Evolutionary conservation across 2,797 vertebrate genomes (phyloP), one percentile per base, ranked within the genome.

Genomic region (Harpagifer antarcticus): DNA sequence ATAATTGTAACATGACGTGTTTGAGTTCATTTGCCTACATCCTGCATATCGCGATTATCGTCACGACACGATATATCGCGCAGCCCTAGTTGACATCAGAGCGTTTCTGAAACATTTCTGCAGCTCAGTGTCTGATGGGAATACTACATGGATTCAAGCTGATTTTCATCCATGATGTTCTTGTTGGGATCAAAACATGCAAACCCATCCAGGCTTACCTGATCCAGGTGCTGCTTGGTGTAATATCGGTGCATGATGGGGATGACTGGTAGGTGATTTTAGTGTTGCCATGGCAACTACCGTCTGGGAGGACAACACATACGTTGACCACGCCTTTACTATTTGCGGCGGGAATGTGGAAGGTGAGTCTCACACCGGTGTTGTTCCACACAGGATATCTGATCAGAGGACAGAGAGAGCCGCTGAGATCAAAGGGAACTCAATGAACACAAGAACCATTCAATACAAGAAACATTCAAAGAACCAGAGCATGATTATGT

Each of bases 291-390:
- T 79, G 92, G 83, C 97, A 98, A 31, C 70, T 87, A 16, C 90
- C 91, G 0, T 94, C 95, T 0, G 89, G 81, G 14, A 96, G 94
- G 78, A 96, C 89, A 69, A 91, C 93, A 45, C 97, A 97, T 15
- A 96, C 84, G 0, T 76, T 93, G 78, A 94, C 95, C 69, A 81
- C 87, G 17, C 96, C 96, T 91, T 96, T 97, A 10, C 15, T 62
- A 1, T 90, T 81, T 43, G 92, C 88, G 4, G 86, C 91, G 15
- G 97, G 97, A 62, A 98, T 93, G 84, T 96, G 86, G 87, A 99
- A 96, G 0, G 50, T 94, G 89, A 98, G 92, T 1, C 57, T 94
- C 15, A 87, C 90, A 23, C 86, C 94, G 0, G 93, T 96, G 50
- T 83, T 95, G 73, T 69, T 91, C 94, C 67, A 93, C 5, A 97